These are phyloP conservation scores for Drosophila suzukii DNA, from an alignment of 1,140 invertebrate genomes.

Conservation along the genomic window DNA sequence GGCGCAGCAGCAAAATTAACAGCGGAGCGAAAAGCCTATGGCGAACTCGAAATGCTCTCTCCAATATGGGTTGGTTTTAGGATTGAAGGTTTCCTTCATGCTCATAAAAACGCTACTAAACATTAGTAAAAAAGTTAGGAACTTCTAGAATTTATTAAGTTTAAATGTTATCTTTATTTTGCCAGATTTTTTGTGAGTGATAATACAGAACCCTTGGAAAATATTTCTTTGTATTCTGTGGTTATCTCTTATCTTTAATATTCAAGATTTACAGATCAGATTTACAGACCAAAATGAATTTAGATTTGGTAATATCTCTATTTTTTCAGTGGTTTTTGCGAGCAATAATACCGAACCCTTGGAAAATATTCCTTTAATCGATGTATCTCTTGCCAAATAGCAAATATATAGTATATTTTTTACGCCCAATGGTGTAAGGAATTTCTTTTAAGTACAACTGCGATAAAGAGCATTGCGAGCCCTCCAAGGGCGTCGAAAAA, in stretches of 20 bases:
- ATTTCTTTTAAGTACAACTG: no score
- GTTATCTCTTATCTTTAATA: no score
- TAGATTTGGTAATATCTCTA: no score
- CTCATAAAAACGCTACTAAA: no score
- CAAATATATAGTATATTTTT: background rate
- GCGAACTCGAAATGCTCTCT: slow-evolving; percentile 26
- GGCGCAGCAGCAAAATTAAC: background rate
- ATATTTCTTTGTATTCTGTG: background rate
- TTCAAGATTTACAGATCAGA: no score
- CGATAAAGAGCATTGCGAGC: slow-evolving; percentile 24
- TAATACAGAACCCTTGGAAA: background rate
- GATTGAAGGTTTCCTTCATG: no score
- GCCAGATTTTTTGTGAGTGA: background rate
- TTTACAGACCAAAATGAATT: no score
- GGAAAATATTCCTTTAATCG: background rate
- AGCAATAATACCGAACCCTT: background rate
- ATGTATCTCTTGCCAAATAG: background rate
- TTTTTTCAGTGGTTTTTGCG: no score
- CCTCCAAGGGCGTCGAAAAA: slow-evolving; percentile 3
- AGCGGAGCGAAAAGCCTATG: slow-evolving; percentile 5
- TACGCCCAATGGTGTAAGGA: background rate
- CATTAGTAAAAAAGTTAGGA: no score
- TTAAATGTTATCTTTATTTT: no score
- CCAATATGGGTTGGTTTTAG: background rate
- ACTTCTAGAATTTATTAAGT: no score